Conservation (phyloP, 2,797 vertebrate species). For the Trachops cirrhosus region DNA sequence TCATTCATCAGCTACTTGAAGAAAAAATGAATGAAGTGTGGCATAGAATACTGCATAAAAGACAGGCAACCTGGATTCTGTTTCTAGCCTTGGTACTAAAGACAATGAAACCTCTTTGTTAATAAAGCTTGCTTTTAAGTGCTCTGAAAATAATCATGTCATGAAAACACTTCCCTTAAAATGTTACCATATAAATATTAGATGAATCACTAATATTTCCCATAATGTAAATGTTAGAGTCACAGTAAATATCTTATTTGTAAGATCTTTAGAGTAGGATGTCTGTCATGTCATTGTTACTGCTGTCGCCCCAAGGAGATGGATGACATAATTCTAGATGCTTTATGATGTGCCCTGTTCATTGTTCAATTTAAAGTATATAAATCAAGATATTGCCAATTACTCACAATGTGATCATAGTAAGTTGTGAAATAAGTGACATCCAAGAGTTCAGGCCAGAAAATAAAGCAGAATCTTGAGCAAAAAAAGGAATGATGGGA, state of each 20-base stretch:
- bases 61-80: not conserved
- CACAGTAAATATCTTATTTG: constrained; percentile 28
- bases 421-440: constrained; percentile 53
- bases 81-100: not conserved
- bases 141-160: constrained; percentile 10
- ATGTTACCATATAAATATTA: constrained; percentile 15
- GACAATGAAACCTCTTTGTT: not conserved
- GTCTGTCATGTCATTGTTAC: not conserved
- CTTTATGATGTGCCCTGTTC: constrained; percentile 29
- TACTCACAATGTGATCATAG: constrained; percentile 48
- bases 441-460: not conserved
- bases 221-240: constrained; percentile 18
- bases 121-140: constrained; percentile 37
- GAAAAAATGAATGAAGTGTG: not conserved
- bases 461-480: not conserved
- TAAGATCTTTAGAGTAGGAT: constrained; percentile 1
- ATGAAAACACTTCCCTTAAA: constrained; percentile 15
- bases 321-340: constrained; percentile 47
- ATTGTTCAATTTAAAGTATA: constrained; percentile 21
- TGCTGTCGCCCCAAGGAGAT: constrained; percentile 41
- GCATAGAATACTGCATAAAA: not conserved
- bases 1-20: not conserved
- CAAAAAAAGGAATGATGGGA: not conserved
- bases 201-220: constrained; percentile 29
- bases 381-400: constrained; percentile 53